Base-by-base conservation (phyloP, 2,113 vertebrate genomes). In the Myxocyprinus asiaticus region DNA sequence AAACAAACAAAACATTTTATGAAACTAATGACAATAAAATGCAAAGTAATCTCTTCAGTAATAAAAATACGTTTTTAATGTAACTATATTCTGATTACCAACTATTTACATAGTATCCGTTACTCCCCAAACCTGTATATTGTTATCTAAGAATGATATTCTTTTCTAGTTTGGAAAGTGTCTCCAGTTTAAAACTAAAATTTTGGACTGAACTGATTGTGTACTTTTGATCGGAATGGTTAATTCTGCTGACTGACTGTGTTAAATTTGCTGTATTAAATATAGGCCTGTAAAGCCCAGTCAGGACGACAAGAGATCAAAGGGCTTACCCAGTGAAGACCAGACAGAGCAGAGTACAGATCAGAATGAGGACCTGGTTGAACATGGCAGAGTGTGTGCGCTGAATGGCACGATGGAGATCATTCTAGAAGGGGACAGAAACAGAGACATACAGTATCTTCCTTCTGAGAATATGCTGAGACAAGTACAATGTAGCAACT, bases 311-410 rank as follows among this genome's bases (percentile, higher is more conserved):
- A 3, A 55, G 42, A 67, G 63, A 68, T 68, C 17, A 76, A 17
- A 47, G 9, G 22, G 15, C 79, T 94, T 91, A 99, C 97, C 98
- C 97, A 0, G 97, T 99, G 89, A 99, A 99, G 55, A 99, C 95
- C 2, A 99, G 95, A 80, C 97, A 99, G 5, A 99, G 91, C 70
- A 99, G 91, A n/a, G 98, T 99, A 85, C 98, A 99, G 93, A 99
- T 97, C 44, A 99, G 94, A 86, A 99, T 96, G 84, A 98, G 94
- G 74, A 99, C 98, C 88, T 99, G 98, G 93, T 99, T 99, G 79
- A 96, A 98, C 98, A 99, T 98, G 0, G 98, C 98, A 0, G 98
- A 99, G 89, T 99, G 96, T 0, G 96, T 98, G 84, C 98, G 92
- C 84, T 99, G 95, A 80, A 99, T 99, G 86, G 98, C 98, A 0